Conservation (phyloP, 2,888 invertebrate species). For the Phyllotreta cruciferae region DNA sequence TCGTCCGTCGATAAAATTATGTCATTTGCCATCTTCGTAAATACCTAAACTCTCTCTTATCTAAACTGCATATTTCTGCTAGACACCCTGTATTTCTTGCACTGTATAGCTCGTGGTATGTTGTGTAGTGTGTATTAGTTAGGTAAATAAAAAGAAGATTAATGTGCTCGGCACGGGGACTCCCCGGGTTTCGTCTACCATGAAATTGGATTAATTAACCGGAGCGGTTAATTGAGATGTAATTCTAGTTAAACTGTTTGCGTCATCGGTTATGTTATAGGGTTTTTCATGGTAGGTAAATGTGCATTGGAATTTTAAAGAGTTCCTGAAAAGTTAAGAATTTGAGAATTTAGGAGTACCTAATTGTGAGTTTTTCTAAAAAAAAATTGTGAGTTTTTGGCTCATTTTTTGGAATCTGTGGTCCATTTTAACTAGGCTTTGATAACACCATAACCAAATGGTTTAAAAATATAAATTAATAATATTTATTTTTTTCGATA, state of each 20-base stretch:
- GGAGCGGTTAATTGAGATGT: constrained; percentile 28
- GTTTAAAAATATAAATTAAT: no score
- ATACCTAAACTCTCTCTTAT: background rate
- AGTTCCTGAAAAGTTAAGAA: constrained; percentile 17
- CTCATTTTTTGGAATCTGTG: no score
- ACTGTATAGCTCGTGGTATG: no score
- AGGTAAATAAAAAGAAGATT: background rate
- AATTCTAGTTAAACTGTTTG: constrained; percentile 23
- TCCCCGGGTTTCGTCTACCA: constrained; percentile 13
- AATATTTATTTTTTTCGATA: no score
- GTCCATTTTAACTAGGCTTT: no score
- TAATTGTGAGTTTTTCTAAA: no score
- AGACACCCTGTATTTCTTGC: no score
- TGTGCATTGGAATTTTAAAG: constrained; percentile 8
- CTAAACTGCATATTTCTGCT: no score
- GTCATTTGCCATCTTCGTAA: constrained; percentile 28
- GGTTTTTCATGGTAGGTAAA: constrained; percentile 16
- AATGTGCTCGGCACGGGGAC: constrained; percentile 10
- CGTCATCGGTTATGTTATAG: constrained; percentile 18
- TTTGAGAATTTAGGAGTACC: no score
- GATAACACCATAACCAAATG: no score
- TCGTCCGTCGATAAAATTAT: constrained; percentile 24
- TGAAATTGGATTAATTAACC: constrained; percentile 28
- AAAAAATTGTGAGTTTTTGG: no score
- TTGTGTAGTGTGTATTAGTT: background rate